Evolutionary conservation across 2,797 vertebrate species (phyloP).

Genomic region (Microctenopoma steveboyesi): DNA sequence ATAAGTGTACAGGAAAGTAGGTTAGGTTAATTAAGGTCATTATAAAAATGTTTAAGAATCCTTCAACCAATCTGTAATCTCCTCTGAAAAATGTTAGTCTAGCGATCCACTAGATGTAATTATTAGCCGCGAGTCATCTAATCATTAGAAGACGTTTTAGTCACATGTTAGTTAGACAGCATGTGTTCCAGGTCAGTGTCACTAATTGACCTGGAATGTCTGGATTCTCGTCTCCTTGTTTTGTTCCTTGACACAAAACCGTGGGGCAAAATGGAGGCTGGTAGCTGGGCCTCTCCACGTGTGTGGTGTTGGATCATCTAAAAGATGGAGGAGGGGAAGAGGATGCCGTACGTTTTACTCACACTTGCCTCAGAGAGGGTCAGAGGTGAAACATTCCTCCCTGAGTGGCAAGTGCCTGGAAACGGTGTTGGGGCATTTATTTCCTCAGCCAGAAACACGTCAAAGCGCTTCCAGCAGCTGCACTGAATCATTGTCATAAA

Average conservation of each 20-base stretch:
- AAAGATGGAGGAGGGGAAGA: conserved; percentile 72
- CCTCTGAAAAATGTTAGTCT: not conserved
- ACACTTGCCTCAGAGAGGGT: conserved; percentile 67
- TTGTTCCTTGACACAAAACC: conserved; percentile 70
- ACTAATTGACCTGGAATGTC: conserved; percentile 61
- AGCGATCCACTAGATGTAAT: not conserved
- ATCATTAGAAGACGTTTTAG: not conserved
- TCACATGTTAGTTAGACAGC: conserved; percentile 3
- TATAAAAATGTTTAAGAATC: not conserved
- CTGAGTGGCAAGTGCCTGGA: conserved; percentile 63
- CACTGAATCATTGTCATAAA: conserved; percentile 24
- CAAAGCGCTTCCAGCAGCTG: conserved; percentile 8
- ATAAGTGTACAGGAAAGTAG: not conserved
- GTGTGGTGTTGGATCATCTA: conserved; percentile 72
- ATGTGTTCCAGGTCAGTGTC: not conserved
- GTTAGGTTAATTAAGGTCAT: not conserved
- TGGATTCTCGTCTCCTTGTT: conserved; percentile 55
- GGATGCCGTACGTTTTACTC: conserved; percentile 67
- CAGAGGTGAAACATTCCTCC: conserved; percentile 71
- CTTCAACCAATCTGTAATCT: rapidly evolving
- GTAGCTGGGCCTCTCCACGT: conserved; percentile 69
- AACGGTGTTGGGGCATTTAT: conserved; percentile 33
- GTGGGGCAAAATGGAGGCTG: conserved; percentile 68
- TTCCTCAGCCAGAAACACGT: not conserved
- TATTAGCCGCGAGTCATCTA: too few relatives aligned